Base-by-base conservation (phyloP, 2,113 vertebrate species). In the Rissa tridactyla region DNA sequence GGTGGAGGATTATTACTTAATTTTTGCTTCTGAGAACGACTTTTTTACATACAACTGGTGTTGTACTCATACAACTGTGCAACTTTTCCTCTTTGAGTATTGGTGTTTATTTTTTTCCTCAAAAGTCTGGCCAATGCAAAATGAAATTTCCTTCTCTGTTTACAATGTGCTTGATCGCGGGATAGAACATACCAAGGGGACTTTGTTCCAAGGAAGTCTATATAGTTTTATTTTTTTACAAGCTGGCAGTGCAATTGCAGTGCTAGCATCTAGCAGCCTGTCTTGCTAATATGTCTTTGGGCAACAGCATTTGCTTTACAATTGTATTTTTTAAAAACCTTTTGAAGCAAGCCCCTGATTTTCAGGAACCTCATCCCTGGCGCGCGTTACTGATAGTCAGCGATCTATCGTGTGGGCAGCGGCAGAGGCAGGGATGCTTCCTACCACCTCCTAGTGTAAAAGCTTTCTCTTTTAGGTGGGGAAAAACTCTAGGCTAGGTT, bases 11-110 rank as follows among this genome's bases (percentile, higher is more conserved):
- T 86, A 32, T 69, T 44, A 88, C 11, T 85, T 97, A 81, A 71
- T 82, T 92, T 95, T 97, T 93, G 57, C 65, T 90, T 96, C 64
- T 93, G 80, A 87, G 90, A 90, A 58, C 68, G 89, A 23, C 57
- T 44, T 29, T 86, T 91, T 82, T 30, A 61, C n/a, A 47, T 30
- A 29, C 57, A 65, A 49, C 54, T 51, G 21, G 14, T 32, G 44
- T 54, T 73, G 30, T 42, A 36, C 26, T 57, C 51, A 76, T 4
- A 21, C n/a, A 58, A 92, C 49, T 42, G 30, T 19, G n/a, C 38
- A 26, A 55, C 30, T 81, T 26, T 38, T 81, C 38, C 86, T 92
- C 36, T 23, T 92, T 9, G 4, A 19, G 14, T 42, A n/a, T 89
- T 60, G 57, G 46, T 11, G 17, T 85, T 66, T 19, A 25, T 7